These are phyloP conservation scores for Lycophotia porphyrea DNA, from an alignment of 2,888 invertebrate genomes.

Conservation along the genomic window DNA sequence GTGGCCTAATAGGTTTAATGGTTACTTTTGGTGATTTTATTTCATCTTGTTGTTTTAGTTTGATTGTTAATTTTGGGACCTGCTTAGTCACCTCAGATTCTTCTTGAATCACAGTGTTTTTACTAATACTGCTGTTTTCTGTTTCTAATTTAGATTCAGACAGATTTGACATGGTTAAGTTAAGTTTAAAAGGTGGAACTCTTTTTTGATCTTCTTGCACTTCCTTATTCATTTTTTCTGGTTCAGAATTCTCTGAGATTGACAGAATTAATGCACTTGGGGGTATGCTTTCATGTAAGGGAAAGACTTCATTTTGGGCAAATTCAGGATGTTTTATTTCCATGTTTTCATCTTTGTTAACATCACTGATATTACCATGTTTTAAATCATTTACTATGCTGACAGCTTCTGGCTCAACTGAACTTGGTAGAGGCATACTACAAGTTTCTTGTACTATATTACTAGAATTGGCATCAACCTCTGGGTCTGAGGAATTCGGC, in stretches of 20 bases:
- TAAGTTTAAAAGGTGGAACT: conserved; percentile 79
- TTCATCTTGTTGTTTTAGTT: conserved; percentile 84
- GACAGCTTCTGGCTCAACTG: conserved; percentile 16
- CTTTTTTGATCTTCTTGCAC: conserved; percentile 69
- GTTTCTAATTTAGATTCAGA: conserved; percentile 62
- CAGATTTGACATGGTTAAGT: conserved; percentile 68
- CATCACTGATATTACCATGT: conserved; percentile 35
- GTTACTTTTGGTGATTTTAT: conserved; percentile 85
- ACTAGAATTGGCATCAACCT: conserved; percentile 50
- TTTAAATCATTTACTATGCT: conserved; percentile 43
- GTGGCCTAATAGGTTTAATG: conserved; percentile 85
- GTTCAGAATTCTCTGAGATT: conserved; percentile 37
- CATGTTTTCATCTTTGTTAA: conserved; percentile 32
- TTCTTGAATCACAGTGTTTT: conserved; percentile 65
- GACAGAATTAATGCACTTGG: conserved; percentile 23
- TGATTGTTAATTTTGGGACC: conserved; percentile 89
- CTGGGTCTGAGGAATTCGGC: conserved; percentile 39
- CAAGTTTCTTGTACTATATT: conserved; percentile 49
- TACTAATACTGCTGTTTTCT: conserved; percentile 67
- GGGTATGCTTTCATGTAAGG: conserved; percentile 22
- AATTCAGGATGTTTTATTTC: conserved; percentile 20
- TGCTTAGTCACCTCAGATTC: conserved; percentile 78
- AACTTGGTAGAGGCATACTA: conserved; percentile 29
- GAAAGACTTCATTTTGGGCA: conserved; percentile 37
- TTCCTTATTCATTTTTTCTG: conserved; percentile 37